Evolutionary conservation across 2,888 invertebrate genomes (phyloP), one percentile per base, ranked within the genome.

Genomic region (Aspidiotus destructor): DNA sequence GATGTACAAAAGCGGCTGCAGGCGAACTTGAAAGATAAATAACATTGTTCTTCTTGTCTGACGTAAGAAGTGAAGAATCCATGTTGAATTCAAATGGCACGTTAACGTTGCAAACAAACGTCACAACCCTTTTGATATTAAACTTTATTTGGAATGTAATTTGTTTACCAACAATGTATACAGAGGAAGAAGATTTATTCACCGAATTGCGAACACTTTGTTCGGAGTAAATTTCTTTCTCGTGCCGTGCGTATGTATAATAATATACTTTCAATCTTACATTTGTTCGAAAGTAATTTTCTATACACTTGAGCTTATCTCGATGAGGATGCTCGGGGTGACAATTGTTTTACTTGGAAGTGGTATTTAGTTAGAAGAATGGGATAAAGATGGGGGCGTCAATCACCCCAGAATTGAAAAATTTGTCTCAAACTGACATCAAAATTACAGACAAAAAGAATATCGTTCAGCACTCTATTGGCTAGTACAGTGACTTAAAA

Each of bases 41-140:
- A 65, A 65, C 65, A 58, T 65, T 58, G 65, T 65, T 65, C 58
- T 65, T 65, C 65, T n/a, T 65, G 58, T 28, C 28, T 28, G 28
- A 28, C 28, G 28, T 65, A 58, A 65, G 65, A 64, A 65, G 65
- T 41, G 64, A 48, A 41, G 16, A 28, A 28, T 28, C 28, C 28
- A 28, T 28, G 65, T 58, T 58, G 58, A 58, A 65, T 65, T 65
- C 65, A 65, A 65, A 65, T 65, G 65, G 65, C 58, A 65, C 58
- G 65, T 65, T 65, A 65, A 65, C 65, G 65, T 58, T 65, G 57
- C 58, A 65, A 65, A 65, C 65, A 65, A 65, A 65, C 65, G 58
- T 65, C 65, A 58, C 65, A 65, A 58, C 58, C 65, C 65, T 58
- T 65, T 65, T 65, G 65, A 65, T 65, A 65, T 65, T 65, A 65